These are phyloP conservation scores for Coronaproctus castanopsis DNA, from an alignment of 2,888 invertebrate genomes.

Conservation along the genomic window DNA sequence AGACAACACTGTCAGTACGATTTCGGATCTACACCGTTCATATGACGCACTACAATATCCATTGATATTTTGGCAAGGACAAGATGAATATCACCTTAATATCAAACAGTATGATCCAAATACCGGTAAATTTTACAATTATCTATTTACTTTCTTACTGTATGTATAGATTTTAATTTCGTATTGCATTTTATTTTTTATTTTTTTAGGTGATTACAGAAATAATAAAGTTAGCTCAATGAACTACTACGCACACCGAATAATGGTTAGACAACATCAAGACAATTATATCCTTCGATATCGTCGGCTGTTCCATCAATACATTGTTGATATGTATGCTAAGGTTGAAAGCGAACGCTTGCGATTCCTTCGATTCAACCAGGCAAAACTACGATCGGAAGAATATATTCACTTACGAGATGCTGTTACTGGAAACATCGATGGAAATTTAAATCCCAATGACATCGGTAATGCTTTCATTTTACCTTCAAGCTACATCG, in stretches of 20 bases:
- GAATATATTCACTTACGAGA: conserved; percentile 22
- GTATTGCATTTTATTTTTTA: conserved; percentile 21
- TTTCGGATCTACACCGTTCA: neutral
- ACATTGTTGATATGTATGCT: conserved; percentile 24
- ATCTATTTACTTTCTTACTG: no score
- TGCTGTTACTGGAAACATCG: conserved; percentile 19
- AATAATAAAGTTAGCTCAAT: conserved; percentile 20
- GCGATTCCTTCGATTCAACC: conserved; percentile 22
- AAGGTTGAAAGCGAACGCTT: conserved; percentile 24
- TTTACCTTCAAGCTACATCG: conserved; percentile 21
- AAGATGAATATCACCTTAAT: conserved; percentile 7
- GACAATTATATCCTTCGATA: conserved; percentile 19
- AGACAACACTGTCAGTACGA: no score
- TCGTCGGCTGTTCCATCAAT: conserved; percentile 24
- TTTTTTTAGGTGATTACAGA: conserved; percentile 14
- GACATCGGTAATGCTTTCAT: conserved; percentile 20
- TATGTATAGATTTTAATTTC: no score
- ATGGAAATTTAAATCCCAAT: conserved; percentile 17
- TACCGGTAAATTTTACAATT: neutral
- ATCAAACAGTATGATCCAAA: neutral
- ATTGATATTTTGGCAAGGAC: conserved; percentile 9
- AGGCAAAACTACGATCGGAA: conserved; percentile 21
- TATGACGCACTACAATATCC: conserved; percentile 6
- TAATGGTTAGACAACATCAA: conserved; percentile 18
- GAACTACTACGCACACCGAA: conserved; percentile 20